Evolutionary conservation across 2,113 vertebrate genomes (phyloP), one percentile per base, ranked within the genome.

Genomic region (Riparia riparia): DNA sequence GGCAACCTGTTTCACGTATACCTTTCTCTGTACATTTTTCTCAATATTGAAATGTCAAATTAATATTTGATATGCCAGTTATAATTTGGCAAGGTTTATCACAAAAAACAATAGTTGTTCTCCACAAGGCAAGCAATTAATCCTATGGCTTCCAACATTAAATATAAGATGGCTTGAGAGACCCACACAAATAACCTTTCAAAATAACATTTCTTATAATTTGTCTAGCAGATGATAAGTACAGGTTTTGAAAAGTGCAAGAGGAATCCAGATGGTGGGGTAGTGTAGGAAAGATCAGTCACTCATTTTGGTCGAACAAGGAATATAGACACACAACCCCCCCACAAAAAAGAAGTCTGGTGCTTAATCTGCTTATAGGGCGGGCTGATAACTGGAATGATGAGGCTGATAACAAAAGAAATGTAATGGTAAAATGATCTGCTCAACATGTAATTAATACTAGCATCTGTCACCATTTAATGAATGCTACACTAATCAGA

Each of bases 401-500:
- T 76, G 58, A 93, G 37, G 63, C 68, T 85, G n/a, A 28, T 93
- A 94, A 94, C 86, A 93, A 94, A 91, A 91, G 95, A 94, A 96
- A 90, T 6, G 3, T 91, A 91, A 95, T 66, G 44, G 77, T 89
- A 69, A 94, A 95, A 96, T 93, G 34, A 95, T 87, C 63, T 10
- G 56, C 53, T 93, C 73, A 81, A 83, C 10, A 1, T 95, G 81
- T 95, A 96, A 96, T 96, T 96, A 95, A 95, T 96, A 93, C 76
- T 74, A 97, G 88, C 95, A 96, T 96, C 97, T 97, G 97, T 93
- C 93, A 91, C 74, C 39, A 37, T 94, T 92, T 95, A 96, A 89
- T 90, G 85, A 82, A 80, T 87, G 54, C 74, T 81, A 74, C 71
- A 53, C 80, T 92, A 85, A 89, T 90, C 77, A 47, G 69, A 53